Percentiles rank a stretch among this genome's conserved stretches.
Conservation (phyloP, 1,140 invertebrate genomes). For the Eufriesea mexicana region DNA sequence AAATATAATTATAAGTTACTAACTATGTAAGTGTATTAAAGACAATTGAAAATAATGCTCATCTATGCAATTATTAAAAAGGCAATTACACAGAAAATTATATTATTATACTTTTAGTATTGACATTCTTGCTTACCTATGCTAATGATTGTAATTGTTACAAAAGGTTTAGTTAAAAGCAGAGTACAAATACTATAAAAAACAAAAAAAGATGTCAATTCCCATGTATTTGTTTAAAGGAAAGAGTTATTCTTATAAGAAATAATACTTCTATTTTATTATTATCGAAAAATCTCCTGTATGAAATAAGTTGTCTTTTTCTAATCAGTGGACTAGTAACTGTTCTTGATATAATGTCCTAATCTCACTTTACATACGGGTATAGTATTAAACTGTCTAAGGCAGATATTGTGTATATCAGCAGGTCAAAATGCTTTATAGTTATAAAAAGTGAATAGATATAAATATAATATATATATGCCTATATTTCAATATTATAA, state of each 20-base stretch:
- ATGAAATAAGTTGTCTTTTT: not conserved
- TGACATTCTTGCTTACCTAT: slow-evolving; percentile 4
- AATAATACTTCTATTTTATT: slow-evolving; percentile 6
- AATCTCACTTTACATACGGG: not conserved
- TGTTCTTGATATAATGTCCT: not conserved
- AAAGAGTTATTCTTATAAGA: not conserved
- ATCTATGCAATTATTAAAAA: slow-evolving; percentile 4
- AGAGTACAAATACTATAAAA: not conserved
- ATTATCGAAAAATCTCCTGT: not conserved
- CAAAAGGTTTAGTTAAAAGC: not conserved
- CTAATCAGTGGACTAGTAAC: slow-evolving; percentile 5
- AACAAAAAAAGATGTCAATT: slow-evolving; percentile 17
- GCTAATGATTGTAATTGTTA: not conserved
- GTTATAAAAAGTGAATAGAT: slow-evolving; percentile 31
- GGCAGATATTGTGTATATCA: not conserved
- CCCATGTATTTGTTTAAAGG: not conserved
- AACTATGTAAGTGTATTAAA: not conserved
- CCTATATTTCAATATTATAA: slow-evolving; percentile 13
- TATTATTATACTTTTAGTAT: not conserved
- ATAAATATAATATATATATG: slow-evolving; percentile 38
- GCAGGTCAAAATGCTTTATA: slow-evolving; percentile 6
- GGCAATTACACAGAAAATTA: slow-evolving; percentile 17
- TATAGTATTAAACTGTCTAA: slow-evolving; percentile 1
- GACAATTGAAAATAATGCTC: slow-evolving; percentile 17
- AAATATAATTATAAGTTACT: slow-evolving; percentile 3